phyloP scores from a whole-genome alignment of 2,113 vertebrate genomes.

The Zootoca vivipara region DNA sequence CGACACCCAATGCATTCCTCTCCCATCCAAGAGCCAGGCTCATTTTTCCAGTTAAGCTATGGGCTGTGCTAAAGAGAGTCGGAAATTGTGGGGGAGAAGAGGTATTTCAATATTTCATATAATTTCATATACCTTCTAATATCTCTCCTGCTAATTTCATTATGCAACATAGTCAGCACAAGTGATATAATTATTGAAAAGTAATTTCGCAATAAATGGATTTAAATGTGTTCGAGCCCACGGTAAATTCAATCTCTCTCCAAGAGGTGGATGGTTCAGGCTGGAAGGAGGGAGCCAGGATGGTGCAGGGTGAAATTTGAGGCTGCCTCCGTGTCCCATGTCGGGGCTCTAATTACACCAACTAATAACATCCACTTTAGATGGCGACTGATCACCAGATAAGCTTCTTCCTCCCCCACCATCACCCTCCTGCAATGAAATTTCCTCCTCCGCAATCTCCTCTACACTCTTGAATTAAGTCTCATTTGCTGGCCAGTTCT shows the following conservation, averaged over 20 bases:
- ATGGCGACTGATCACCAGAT: constrained; percentile 8
- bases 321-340: constrained; percentile 45
- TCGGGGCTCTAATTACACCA: constrained; percentile 59
- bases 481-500: background rate
- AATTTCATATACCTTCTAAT: constrained; percentile 83
- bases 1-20: constrained; percentile 68
- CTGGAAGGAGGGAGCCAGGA: constrained; percentile 53
- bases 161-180: constrained; percentile 79
- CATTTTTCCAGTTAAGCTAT: constrained; percentile 72
- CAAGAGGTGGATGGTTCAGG: constrained; percentile 68
- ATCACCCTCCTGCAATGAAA: accelerated
- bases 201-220: constrained; percentile 87
- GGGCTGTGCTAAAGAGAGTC: constrained; percentile 68
- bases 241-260: constrained; percentile 79
- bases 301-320: constrained; percentile 61
- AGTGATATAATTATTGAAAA: constrained; percentile 85
- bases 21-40: constrained; percentile 62
- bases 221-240: constrained; percentile 82
- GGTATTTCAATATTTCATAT: constrained; percentile 82
- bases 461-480: background rate
- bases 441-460: constrained; percentile 25
- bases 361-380: constrained; percentile 57
- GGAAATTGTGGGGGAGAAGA: constrained; percentile 47
- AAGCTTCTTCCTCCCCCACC: background rate
- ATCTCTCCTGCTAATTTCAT: constrained; percentile 84